Percentiles rank a stretch among this genome's conserved stretches.
Conservation (phyloP, 1,140 invertebrate genomes). For the Calycopis cecrops region DNA sequence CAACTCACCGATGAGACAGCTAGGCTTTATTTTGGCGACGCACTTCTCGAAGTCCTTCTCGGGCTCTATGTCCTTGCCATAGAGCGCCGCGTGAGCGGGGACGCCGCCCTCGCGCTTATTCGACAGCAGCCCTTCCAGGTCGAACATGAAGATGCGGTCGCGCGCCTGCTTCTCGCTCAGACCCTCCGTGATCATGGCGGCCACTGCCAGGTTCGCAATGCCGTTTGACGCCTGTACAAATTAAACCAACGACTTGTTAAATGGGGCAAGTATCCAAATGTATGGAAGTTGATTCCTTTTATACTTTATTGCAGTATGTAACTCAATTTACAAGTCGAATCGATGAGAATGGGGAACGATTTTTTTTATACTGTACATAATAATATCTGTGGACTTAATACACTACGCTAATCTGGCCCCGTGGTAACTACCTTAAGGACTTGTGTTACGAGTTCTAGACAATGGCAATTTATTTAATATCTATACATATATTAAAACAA, state of each 20-base stretch:
- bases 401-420: too few species aligned
- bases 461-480: too few species aligned
- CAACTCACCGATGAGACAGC: slow-evolving; percentile 85
- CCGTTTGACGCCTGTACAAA: slow-evolving; percentile 87
- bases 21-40: slow-evolving; percentile 89
- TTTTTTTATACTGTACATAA: too few species aligned
- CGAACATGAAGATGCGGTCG: slow-evolving; percentile 91
- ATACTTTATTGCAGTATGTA: too few species aligned
- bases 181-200: slow-evolving; percentile 91
- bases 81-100: slow-evolving; percentile 86
- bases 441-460: too few species aligned
- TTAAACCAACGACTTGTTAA: background rate
- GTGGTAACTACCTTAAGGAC: too few species aligned
- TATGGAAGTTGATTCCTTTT: too few species aligned
- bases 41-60: slow-evolving; percentile 86
- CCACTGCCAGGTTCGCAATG: slow-evolving; percentile 89
- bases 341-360: too few species aligned
- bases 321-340: too few species aligned
- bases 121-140: slow-evolving; percentile 88
- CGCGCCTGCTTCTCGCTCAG: slow-evolving; percentile 84
- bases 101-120: slow-evolving; percentile 83
- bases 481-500: too few species aligned
- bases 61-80: slow-evolving; percentile 88
- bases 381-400: too few species aligned
- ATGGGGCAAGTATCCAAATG: background rate